phyloP scores from a whole-genome alignment of 2,113 vertebrate genomes.

The Passer montanus region DNA sequence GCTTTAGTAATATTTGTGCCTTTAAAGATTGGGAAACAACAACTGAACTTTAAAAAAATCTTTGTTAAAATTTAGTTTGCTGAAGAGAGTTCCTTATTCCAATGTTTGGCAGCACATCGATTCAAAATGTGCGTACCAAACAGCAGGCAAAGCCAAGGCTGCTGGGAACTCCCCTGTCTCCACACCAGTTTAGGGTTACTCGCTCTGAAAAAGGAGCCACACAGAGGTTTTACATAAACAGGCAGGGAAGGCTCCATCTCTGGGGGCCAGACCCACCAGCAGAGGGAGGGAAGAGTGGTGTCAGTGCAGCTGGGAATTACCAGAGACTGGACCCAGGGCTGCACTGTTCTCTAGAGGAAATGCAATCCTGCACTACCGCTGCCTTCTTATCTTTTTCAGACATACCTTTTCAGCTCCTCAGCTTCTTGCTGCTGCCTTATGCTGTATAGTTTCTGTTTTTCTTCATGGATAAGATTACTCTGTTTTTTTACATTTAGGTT shows the following conservation, averaged over 20 bases:
- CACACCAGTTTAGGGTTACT: neutral
- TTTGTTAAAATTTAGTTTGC: neutral
- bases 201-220: neutral
- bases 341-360: fast-evolving
- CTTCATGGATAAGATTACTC: neutral
- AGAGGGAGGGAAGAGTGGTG: neutral
- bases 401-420: neutral
- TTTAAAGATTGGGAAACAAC: neutral
- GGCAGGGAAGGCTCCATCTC: neutral
- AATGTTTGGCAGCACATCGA: fast-evolving
- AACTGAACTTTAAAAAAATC: neutral
- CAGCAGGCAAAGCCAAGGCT: neutral
- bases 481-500: neutral
- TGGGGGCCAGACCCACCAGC: neutral
- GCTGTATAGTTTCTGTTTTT: fast-evolving
- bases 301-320: fast-evolving
- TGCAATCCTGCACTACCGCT: neutral
- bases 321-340: fast-evolving
- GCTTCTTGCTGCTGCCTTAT: neutral
- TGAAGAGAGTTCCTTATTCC: neutral
- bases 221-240: fast-evolving
- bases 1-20: slow-evolving; percentile 10
- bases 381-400: neutral
- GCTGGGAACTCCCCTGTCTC: neutral
- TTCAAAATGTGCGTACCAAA: neutral